Conservation (phyloP, 2,797 vertebrate species). For the Todus mexicanus region DNA sequence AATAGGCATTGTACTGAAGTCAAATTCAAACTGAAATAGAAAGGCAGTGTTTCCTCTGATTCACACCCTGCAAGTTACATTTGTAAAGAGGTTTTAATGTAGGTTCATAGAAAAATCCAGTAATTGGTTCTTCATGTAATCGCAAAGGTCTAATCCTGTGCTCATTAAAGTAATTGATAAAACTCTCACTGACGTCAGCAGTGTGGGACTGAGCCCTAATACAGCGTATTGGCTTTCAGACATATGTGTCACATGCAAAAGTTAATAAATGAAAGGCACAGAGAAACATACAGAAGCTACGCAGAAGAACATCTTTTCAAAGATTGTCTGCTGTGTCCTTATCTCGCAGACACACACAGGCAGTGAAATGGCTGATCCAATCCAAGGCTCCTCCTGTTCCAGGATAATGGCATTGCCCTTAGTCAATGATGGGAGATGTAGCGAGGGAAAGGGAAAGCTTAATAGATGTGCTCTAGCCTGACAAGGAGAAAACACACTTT, state of each 20-base stretch:
- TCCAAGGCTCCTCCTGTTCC: background rate
- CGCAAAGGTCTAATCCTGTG: conserved; percentile 17
- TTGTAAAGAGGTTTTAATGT: background rate
- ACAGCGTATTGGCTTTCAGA: background rate
- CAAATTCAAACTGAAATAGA: background rate
- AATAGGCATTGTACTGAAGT: background rate
- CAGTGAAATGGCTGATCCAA: conserved; percentile 21
- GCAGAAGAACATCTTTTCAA: conserved; percentile 17
- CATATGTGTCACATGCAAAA: background rate
- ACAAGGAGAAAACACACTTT: background rate
- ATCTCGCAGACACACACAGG: conserved; percentile 47
- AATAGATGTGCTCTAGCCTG: background rate
- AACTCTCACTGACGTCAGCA: conserved; percentile 15
- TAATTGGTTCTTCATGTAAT: conserved; percentile 8
- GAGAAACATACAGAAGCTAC: background rate
- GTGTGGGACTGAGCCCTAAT: conserved; percentile 1
- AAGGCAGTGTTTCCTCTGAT: background rate
- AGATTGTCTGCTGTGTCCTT: conserved; percentile 2
- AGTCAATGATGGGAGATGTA: background rate
- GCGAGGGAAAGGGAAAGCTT: background rate
- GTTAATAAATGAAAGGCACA: conserved; percentile 4
- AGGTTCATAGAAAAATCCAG: conserved; percentile 20
- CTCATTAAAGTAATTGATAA: conserved; percentile 45
- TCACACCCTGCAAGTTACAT: background rate
- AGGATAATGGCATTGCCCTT: background rate